Evolutionary conservation across 2,113 vertebrate genomes (phyloP), one percentile per base, ranked within the genome.

Genomic region (Zapornia atra): DNA sequence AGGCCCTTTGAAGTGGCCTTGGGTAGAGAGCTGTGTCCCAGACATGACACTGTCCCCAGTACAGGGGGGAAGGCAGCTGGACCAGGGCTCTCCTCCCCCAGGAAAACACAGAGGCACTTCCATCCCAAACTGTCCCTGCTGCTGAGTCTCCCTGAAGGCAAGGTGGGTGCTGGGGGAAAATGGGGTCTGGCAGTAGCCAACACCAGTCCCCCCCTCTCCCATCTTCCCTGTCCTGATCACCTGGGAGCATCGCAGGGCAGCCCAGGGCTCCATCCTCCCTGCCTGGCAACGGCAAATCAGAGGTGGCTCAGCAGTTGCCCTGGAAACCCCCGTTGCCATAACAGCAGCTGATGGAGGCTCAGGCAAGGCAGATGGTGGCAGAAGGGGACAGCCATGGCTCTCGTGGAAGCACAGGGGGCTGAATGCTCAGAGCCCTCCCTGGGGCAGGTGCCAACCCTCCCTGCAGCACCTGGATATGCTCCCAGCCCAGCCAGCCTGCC

Each of bases 271-370:
- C 78, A 60, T 61, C 68, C 70, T 70, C 25, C 36, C 73, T 68
- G 82, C 85, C 71, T 87, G 82, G 82, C 68, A 88, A 81, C 76
- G 2, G 0, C 94, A 80, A 65, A 69, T 95, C 88, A 63, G 64
- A 70, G 72, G 76, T 2, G 0, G 80, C 77, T 71, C 64, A 46
- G 64, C 64, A 0, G 86, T 96, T 81, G 72, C 80, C 94, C 80
- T 91, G 91, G 95, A 88, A 97, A 95, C 92, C 15, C 60, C n/a
- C 1, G 77, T 95, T 97, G 76, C 95, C 91, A 92, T 97, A 96
- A 95, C 94, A 94, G 94, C 95, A 1, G 60, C 68, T 54, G 91
- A 96, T 91, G 72, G 96, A 93, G 85, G 80, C 40, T 2, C 59
- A 33, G 82, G 90, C 50, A 82, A 96, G 88, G 82, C 94, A 96